phyloP scores from a whole-genome alignment of 2,888 invertebrate genomes.

The Mactromeris polynyma region DNA sequence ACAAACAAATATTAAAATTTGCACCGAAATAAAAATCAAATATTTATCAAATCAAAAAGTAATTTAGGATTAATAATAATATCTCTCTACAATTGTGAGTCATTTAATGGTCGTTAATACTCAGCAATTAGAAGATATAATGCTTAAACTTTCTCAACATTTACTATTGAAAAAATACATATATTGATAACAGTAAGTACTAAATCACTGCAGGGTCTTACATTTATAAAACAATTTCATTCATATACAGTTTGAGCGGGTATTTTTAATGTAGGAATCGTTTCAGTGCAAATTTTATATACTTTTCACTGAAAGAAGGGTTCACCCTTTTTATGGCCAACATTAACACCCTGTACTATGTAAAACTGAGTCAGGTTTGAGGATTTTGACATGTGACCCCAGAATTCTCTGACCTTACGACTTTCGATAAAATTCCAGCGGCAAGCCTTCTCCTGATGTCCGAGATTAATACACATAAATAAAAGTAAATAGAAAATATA shows the following conservation, averaged over 20 bases:
- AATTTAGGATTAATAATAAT: conserved; percentile 2
- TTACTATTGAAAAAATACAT: background rate
- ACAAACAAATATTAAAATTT: conserved; percentile 3
- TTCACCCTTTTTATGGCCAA: conserved; percentile 39
- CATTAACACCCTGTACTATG: conserved; percentile 43
- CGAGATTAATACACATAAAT: conserved; percentile 48
- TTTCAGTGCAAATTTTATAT: conserved; percentile 52
- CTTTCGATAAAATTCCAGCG: conserved; percentile 45
- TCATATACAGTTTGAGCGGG: background rate
- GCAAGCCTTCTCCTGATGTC: conserved; percentile 28
- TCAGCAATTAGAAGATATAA: background rate
- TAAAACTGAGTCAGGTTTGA: conserved; percentile 42
- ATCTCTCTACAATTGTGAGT: background rate
- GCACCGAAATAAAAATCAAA: background rate
- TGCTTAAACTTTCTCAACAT: background rate
- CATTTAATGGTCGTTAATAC: background rate
- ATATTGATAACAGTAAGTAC: background rate
- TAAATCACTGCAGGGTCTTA: background rate
- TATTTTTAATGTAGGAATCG: background rate
- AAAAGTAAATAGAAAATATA: conserved; percentile 59
- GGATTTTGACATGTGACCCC: conserved; percentile 44
- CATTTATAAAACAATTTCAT: background rate
- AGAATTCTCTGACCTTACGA: conserved; percentile 41
- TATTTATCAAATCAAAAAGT: conserved; percentile 9
- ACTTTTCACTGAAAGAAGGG: conserved; percentile 28